phyloP scores from a whole-genome alignment of 2,888 invertebrate genomes.

The Orchestes rusci region DNA sequence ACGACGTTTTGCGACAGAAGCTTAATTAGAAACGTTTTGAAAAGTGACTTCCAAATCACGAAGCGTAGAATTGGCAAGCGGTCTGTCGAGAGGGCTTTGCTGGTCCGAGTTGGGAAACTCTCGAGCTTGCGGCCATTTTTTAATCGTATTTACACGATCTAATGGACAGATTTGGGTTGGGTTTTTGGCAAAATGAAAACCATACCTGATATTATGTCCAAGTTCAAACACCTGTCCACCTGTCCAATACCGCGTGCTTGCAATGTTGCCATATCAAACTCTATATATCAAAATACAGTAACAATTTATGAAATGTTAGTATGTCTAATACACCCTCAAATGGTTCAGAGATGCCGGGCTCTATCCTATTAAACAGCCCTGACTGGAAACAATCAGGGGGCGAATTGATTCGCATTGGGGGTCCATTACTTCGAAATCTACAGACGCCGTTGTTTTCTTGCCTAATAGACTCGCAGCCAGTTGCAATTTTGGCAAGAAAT shows the following conservation, averaged over 20 bases:
- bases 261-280: no score
- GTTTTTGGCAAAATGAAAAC: no score
- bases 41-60: conserved; percentile 42
- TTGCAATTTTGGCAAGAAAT: conserved; percentile 35
- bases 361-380: conserved; percentile 43
- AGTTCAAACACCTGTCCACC: no score
- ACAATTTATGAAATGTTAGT: no score
- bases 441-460: conserved; percentile 31
- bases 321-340: conserved; percentile 20
- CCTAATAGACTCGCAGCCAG: conserved; percentile 23
- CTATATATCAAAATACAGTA: no score
- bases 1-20: conserved; percentile 46
- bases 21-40: conserved; percentile 48
- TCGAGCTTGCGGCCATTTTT: no score
- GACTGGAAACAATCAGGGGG: conserved; percentile 45
- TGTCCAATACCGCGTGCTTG: no score
- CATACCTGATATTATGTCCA: no score
- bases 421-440: conserved; percentile 42
- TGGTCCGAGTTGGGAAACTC: no score
- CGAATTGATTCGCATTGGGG: conserved; percentile 46
- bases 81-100: conserved; percentile 4
- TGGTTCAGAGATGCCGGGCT: conserved; percentile 14
- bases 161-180: no score
- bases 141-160: no score
- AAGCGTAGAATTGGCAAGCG: conserved; percentile 39